Evolutionary conservation across 2,888 invertebrate genomes (phyloP).

Genomic region (Miltochrista miniata): DNA sequence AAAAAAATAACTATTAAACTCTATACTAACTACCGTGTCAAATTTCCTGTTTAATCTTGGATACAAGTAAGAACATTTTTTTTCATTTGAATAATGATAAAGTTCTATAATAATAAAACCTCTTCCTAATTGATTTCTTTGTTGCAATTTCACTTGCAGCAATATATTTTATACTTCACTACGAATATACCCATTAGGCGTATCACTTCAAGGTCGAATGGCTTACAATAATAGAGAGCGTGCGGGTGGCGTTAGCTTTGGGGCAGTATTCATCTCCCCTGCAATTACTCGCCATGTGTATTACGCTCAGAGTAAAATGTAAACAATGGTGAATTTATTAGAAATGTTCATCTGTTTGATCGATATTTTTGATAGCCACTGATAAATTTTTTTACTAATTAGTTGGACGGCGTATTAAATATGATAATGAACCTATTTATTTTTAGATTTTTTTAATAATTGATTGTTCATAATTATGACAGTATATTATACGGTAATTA

Average conservation of each 20-base stretch:
- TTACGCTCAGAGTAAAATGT: conserved; percentile 8
- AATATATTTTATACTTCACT: neutral
- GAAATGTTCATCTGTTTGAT: neutral
- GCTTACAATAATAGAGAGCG: conserved; percentile 21
- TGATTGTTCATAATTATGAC: too few relatives aligned
- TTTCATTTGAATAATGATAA: too few relatives aligned
- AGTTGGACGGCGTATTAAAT: too few relatives aligned
- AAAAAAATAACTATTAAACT: too few relatives aligned
- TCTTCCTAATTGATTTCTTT: neutral
- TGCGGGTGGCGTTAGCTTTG: neutral
- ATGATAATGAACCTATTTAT: too few relatives aligned
- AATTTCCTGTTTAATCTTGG: too few relatives aligned
- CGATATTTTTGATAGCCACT: neutral
- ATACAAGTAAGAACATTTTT: too few relatives aligned
- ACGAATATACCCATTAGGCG: conserved; percentile 5
- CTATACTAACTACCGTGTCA: too few relatives aligned
- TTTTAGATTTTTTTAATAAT: too few relatives aligned
- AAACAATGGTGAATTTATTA: conserved; percentile 10
- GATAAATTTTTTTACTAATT: too few relatives aligned
- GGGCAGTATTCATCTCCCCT: conserved; percentile 14
- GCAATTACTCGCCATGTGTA: conserved; percentile 8
- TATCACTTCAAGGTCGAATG: conserved; percentile 24
- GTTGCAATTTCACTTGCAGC: neutral
- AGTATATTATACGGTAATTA: too few relatives aligned
- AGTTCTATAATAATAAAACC: neutral